Conservation (phyloP, 2,888 invertebrate species). For the Mamestra brassicae region DNA sequence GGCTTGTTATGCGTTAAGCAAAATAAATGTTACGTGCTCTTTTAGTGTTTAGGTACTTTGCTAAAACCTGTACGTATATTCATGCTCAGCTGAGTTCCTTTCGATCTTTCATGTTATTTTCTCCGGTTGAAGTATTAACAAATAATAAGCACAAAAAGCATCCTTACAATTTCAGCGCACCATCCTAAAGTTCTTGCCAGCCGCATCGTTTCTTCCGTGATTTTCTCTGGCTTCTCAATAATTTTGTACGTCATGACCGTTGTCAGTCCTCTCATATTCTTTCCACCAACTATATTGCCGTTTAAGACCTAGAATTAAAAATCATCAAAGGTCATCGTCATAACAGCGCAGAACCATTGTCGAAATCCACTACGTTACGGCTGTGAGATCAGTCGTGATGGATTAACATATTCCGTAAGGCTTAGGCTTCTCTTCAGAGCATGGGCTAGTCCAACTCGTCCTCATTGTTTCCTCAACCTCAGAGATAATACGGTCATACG, state of each 20-base stretch:
- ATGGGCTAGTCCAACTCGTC: neutral
- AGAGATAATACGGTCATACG: too few relatives aligned
- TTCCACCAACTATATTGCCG: slow-evolving; percentile 96
- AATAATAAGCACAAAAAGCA: neutral
- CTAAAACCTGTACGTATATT: too few relatives aligned
- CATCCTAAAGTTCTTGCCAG: slow-evolving; percentile 96
- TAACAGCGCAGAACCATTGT: neutral
- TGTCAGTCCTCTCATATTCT: slow-evolving; percentile 93
- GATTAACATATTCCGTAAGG: neutral
- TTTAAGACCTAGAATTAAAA: slow-evolving; percentile 91
- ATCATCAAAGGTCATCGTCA: neutral
- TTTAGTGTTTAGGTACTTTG: too few relatives aligned
- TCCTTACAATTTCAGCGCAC: slow-evolving; percentile 97
- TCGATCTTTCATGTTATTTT: neutral
- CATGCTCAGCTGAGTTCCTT: neutral
- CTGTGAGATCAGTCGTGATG: neutral
- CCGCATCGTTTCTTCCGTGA: slow-evolving; percentile 93
- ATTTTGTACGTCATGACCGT: slow-evolving; percentile 93
- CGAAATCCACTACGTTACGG: neutral
- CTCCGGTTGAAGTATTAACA: neutral
- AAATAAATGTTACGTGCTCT: too few relatives aligned
- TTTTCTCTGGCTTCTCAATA: slow-evolving; percentile 91
- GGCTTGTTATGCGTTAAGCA: too few relatives aligned
- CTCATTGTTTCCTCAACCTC: neutral
- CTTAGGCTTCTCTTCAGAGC: neutral